Percentiles rank a stretch among this genome's conserved stretches.
phyloP scores from a whole-genome alignment of 2,888 invertebrate genomes.

The Eulithis testata region DNA sequence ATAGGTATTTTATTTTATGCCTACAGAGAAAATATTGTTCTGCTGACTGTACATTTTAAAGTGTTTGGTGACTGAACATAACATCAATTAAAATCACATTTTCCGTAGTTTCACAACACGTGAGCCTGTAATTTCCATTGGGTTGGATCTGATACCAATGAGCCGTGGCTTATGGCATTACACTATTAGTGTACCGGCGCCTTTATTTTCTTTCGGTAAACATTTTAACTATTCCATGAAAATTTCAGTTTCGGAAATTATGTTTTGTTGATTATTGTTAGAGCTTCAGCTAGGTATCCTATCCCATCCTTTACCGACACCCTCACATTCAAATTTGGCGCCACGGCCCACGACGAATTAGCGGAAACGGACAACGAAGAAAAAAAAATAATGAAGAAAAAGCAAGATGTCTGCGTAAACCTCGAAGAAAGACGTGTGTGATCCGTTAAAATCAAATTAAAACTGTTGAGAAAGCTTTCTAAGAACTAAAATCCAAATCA shows the following conservation, averaged over 20 bases:
- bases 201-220: conserved; percentile 28
- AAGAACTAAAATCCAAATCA: no score
- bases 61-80: conserved; percentile 61
- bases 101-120: conserved; percentile 66
- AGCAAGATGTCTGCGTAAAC: no score
- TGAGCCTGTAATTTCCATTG: conserved; percentile 66
- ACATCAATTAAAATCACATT: conserved; percentile 83
- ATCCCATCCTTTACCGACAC: no score
- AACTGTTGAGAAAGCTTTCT: no score
- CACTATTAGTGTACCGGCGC: conserved; percentile 20
- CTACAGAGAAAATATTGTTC: conserved; percentile 3
- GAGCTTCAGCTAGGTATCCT: no score
- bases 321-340: no score
- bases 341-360: no score
- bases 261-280: not conserved
- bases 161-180: conserved; percentile 31
- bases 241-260: not conserved
- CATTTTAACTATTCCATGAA: conserved; percentile 8
- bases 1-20: not conserved
- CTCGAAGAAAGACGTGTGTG: no score
- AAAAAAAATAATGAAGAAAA: no score
- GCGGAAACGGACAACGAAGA: no score
- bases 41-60: conserved; percentile 58
- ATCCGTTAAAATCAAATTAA: no score
- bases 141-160: conserved; percentile 54